Conservation (phyloP, 2,888 invertebrate genomes). For the Cybosia mesomella region DNA sequence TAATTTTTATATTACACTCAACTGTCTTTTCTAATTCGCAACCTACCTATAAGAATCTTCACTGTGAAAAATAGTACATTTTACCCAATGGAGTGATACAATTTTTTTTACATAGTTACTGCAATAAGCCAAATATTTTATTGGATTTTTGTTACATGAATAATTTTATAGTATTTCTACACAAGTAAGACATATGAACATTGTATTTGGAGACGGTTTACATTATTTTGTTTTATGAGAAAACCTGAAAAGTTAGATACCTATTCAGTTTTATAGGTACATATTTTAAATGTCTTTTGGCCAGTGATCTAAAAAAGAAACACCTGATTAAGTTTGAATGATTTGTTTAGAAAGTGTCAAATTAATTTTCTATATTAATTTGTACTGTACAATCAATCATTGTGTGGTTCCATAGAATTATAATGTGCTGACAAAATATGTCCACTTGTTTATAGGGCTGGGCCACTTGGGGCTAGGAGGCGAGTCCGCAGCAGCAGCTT, state of each 20-base stretch:
- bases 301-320: slow-evolving; percentile 16
- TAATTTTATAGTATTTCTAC: slow-evolving; percentile 8
- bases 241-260: not conserved
- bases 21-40: not conserved
- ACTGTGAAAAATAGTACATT: not conserved
- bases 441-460: slow-evolving; percentile 86
- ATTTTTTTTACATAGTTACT: slow-evolving; percentile 11
- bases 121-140: slow-evolving; percentile 18
- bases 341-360: slow-evolving; percentile 14
- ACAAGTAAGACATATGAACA: not conserved
- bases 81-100: not conserved
- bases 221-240: not conserved
- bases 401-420: slow-evolving; percentile 10
- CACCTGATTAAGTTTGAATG: slow-evolving; percentile 20
- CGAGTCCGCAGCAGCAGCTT: slow-evolving; percentile 86
- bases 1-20: not conserved
- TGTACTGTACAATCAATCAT: slow-evolving; percentile 5
- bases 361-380: slow-evolving; percentile 4
- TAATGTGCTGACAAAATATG: slow-evolving; percentile 43
- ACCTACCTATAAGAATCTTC: slow-evolving; percentile 2
- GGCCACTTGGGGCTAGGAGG: slow-evolving; percentile 90
- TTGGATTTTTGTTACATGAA: slow-evolving; percentile 9
- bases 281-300: not conserved
- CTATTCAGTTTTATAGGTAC: not conserved
- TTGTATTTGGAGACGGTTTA: slow-evolving; percentile 2